Conservation (phyloP, 2,888 invertebrate species). For the Mesoligia furuncula region DNA sequence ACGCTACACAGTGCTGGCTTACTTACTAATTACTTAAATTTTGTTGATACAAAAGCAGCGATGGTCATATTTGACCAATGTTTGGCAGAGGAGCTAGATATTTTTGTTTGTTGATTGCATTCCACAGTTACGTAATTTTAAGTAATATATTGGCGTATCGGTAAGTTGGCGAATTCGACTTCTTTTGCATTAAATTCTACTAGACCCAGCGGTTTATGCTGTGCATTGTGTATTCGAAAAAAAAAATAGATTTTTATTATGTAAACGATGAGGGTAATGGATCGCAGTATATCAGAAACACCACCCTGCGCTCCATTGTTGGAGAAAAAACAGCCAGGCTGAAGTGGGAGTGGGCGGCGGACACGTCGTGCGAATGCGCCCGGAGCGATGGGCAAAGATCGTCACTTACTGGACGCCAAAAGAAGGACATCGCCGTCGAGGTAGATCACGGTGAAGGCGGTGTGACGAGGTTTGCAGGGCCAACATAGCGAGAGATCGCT, state of each 20-base stretch:
- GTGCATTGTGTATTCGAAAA: background rate
- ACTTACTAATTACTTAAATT: background rate
- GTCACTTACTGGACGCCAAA: background rate
- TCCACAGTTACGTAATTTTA: conserved; percentile 26
- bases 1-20: background rate
- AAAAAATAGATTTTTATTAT: background rate
- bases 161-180: background rate
- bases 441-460: background rate
- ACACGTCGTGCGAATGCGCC: too few species aligned
- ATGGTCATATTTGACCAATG: background rate
- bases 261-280: too few species aligned
- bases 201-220: background rate
- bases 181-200: background rate
- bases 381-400: background rate
- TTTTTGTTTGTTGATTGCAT: conserved; percentile 16
- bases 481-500: background rate
- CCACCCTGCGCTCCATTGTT: background rate
- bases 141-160: background rate
- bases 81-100: conserved; percentile 3
- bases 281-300: background rate
- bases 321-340: too few species aligned
- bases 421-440: background rate
- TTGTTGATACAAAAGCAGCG: background rate
- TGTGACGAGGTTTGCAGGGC: background rate
- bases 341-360: too few species aligned